These are phyloP conservation scores for Limenitis camilla DNA, from an alignment of 2,888 invertebrate genomes.

Conservation along the genomic window DNA sequence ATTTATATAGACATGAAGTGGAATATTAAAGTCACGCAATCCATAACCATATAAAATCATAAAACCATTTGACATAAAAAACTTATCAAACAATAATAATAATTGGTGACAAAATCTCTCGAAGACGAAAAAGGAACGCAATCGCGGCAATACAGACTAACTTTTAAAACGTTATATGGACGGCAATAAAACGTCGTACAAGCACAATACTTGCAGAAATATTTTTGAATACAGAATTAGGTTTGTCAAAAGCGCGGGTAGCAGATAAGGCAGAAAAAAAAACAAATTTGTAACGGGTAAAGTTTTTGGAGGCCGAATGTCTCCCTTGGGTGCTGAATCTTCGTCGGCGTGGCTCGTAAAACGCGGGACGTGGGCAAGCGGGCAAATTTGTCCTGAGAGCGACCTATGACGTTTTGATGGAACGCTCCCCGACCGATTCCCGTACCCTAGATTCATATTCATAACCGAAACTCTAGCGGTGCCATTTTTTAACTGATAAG, in stretches of 20 bases:
- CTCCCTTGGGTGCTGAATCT: slow-evolving; percentile 74
- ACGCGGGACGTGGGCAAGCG: slow-evolving; percentile 73
- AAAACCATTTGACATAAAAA: slow-evolving; percentile 43
- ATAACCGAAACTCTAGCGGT: slow-evolving; percentile 60
- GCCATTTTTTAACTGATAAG: slow-evolving; percentile 24
- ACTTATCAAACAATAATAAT: slow-evolving; percentile 63
- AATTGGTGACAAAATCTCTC: slow-evolving; percentile 51
- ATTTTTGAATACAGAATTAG: slow-evolving; percentile 76
- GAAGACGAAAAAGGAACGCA: slow-evolving; percentile 39
- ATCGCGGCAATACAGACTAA: slow-evolving; percentile 62
- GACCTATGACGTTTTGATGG: slow-evolving; percentile 75
- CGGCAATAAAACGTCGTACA: slow-evolving; percentile 72
- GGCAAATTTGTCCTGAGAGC: slow-evolving; percentile 73
- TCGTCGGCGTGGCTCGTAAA: slow-evolving; percentile 73
- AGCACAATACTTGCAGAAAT: slow-evolving; percentile 74
- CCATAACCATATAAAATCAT: slow-evolving; percentile 28
- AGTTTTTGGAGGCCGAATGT: slow-evolving; percentile 74
- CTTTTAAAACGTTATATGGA: slow-evolving; percentile 74
- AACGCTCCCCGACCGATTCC: slow-evolving; percentile 68
- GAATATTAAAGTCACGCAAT: slow-evolving; percentile 23
- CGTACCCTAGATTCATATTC: slow-evolving; percentile 70
- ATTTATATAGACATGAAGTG: no score
- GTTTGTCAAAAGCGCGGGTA: slow-evolving; percentile 72
- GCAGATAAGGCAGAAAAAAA: slow-evolving; percentile 73
- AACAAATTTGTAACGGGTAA: slow-evolving; percentile 76